phyloP scores from a whole-genome alignment of 1,140 invertebrate species.

The Drosophila yakuba region DNA sequence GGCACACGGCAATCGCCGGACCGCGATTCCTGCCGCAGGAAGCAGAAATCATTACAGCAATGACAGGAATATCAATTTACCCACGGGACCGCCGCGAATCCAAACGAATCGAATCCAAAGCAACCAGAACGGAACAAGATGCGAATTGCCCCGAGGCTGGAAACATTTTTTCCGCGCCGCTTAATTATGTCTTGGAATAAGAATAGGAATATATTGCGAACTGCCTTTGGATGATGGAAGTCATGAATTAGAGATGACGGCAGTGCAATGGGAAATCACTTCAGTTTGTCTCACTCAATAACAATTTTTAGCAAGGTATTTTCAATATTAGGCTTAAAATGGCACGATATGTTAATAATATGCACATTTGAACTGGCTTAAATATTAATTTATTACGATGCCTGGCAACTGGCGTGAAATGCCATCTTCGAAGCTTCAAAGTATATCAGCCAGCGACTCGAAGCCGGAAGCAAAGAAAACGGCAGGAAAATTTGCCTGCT shows the following conservation, averaged over 20 bases:
- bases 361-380: neutral
- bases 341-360: neutral
- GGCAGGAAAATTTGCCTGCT: conserved; percentile 70
- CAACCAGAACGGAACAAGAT: conserved; percentile 38
- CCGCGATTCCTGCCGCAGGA: conserved; percentile 46
- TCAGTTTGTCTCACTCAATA: too few species aligned
- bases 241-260: conserved; percentile 15
- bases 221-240: conserved; percentile 4
- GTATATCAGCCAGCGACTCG: conserved; percentile 27
- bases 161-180: conserved; percentile 31
- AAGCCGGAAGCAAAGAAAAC: conserved; percentile 72
- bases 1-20: conserved; percentile 37
- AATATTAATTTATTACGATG: conserved; percentile 3
- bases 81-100: conserved; percentile 41
- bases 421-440: conserved; percentile 15
- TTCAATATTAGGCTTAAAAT: neutral
- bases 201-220: conserved; percentile 34
- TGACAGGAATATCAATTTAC: conserved; percentile 82
- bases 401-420: neutral
- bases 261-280: neutral
- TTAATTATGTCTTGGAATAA: conserved; percentile 58
- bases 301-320: too few species aligned
- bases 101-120: conserved; percentile 33
- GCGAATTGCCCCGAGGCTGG: conserved; percentile 28
- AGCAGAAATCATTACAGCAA: conserved; percentile 73